Evolutionary conservation across 2,113 vertebrate genomes (phyloP), one percentile per base, ranked within the genome.

Genomic region (Cephalopholis sonnerati): DNA sequence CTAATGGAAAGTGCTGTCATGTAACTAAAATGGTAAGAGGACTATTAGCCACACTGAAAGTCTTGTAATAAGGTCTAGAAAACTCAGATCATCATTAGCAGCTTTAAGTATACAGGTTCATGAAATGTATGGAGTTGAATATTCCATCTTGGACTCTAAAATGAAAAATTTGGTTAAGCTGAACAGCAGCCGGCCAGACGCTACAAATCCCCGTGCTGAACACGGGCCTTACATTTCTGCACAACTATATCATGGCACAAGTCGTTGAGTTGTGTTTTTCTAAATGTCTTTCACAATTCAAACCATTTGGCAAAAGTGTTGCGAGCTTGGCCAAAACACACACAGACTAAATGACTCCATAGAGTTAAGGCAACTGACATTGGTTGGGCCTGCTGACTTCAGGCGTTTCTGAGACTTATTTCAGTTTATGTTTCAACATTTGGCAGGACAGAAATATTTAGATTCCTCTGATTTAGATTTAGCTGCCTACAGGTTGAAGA

Each of bases 281-380:
- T 69, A 65, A 46, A 84, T 3, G 70, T 79, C 29, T 76, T 61
- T 78, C 63, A 70, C 24, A 85, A 66, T 73, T 70, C 32, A 50
- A 18, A 29, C 17, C 24, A 7, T 6, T 39, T 62, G 54, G 68
- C 53, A 78, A 68, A 77, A 73, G 54, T 63, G 73, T 46, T 22
- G 24, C 8, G 11, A 50, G 3, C 16, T 18, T 44, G 44, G 75
- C 91, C 79, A 89, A 83, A 85, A 67, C 67, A 73, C 58, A 76
- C 70, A 81, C 24, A 89, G 74, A 90, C 79, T 57, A 68, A 85
- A 73, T 15, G 85, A 78, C 75, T 83, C 81, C 72, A 77, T 53
- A 79, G 15, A 82, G 50, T 64, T 55, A 66, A 29, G 72, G 57
- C 55, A 73, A 63, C 25, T 25, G 70, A 81, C 68, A 70, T 5